Percentiles rank a stretch among this genome's conserved stretches.
These are phyloP conservation scores for Baronia brevicornis DNA, from an alignment of 2,888 invertebrate genomes.

Conservation along the genomic window DNA sequence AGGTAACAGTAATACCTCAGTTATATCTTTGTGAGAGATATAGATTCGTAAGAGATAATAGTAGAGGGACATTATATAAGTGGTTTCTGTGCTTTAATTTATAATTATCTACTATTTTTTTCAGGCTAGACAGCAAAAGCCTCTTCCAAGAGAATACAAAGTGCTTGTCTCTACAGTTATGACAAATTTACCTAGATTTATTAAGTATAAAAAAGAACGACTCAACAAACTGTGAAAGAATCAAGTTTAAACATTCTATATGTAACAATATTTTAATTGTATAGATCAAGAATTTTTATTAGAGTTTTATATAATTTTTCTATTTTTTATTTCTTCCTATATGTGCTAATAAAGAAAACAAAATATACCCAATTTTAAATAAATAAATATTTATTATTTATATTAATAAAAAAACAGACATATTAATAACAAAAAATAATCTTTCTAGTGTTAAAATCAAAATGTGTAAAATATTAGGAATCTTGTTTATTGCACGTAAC, in stretches of 20 bases:
- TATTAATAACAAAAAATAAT: slow-evolving; percentile 19
- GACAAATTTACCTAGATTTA: slow-evolving; percentile 81
- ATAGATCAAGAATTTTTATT: slow-evolving; percentile 15
- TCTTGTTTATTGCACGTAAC: slow-evolving; percentile 32
- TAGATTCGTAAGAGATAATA: too few species aligned
- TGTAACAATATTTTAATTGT: slow-evolving; percentile 14
- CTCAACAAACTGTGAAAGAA: slow-evolving; percentile 40
- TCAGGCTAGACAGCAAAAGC: slow-evolving; percentile 79
- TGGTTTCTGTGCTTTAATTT: slow-evolving; percentile 1
- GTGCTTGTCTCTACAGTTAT: slow-evolving; percentile 82
- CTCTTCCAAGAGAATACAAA: slow-evolving; percentile 79
- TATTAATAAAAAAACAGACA: slow-evolving; percentile 19
- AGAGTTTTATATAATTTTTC: slow-evolving; percentile 3
- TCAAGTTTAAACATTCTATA: slow-evolving; percentile 8
- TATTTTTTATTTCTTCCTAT: neutral
- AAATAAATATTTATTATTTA: slow-evolving; percentile 12
- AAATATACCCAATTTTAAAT: slow-evolving; percentile 14
- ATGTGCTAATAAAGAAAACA: slow-evolving; percentile 9
- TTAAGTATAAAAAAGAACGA: slow-evolving; percentile 78
- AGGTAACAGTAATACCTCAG: too few species aligned
- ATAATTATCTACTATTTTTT: slow-evolving; percentile 23
- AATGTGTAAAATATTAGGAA: slow-evolving; percentile 35
- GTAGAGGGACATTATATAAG: too few species aligned
- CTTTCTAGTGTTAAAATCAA: slow-evolving; percentile 14
- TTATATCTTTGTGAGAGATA: too few species aligned